Percentiles rank a stretch among this genome's conserved stretches.
Evolutionary conservation across 2,797 vertebrate species (phyloP).

Genomic region (Tympanoctomys barrerae): DNA sequence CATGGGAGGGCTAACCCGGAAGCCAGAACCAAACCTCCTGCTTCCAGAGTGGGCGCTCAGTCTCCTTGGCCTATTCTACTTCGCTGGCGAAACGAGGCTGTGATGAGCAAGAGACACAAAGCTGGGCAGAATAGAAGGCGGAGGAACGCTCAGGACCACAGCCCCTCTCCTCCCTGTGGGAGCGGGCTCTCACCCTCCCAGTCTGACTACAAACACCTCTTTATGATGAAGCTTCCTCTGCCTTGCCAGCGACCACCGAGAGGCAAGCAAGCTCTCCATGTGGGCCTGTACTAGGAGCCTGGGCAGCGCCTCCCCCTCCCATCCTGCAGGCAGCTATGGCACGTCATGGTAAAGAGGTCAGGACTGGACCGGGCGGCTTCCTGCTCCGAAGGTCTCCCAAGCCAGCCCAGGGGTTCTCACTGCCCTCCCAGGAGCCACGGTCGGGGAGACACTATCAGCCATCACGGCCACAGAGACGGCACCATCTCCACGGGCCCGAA

Average conservation of each 20-base stretch:
- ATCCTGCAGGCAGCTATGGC: neutral
- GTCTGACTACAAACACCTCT: neutral
- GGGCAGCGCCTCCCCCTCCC: neutral
- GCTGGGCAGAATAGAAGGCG: neutral
- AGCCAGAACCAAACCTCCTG: neutral
- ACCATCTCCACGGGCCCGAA: neutral
- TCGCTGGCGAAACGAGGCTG: neutral
- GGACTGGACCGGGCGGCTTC: constrained; percentile 1
- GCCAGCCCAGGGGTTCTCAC: neutral
- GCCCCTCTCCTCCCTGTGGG: constrained; percentile 2
- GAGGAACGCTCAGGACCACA: neutral
- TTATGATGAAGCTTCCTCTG: neutral
- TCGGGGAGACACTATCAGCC: neutral
- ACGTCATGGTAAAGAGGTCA: neutral
- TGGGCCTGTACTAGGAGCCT: neutral
- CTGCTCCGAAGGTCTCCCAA: neutral
- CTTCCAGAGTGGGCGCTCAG: neutral
- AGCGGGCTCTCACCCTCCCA: constrained; percentile 2
- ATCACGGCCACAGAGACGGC: neutral
- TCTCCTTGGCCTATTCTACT: neutral
- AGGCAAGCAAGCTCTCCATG: neutral
- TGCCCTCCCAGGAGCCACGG: neutral
- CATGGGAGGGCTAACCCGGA: neutral
- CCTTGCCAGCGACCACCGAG: neutral
- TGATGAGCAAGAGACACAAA: neutral